A percentile compares a stretch with the other conserved stretches of the same genome.
Conservation (phyloP, 23 tunicate genomes). For the Styela plicata region DNA sequence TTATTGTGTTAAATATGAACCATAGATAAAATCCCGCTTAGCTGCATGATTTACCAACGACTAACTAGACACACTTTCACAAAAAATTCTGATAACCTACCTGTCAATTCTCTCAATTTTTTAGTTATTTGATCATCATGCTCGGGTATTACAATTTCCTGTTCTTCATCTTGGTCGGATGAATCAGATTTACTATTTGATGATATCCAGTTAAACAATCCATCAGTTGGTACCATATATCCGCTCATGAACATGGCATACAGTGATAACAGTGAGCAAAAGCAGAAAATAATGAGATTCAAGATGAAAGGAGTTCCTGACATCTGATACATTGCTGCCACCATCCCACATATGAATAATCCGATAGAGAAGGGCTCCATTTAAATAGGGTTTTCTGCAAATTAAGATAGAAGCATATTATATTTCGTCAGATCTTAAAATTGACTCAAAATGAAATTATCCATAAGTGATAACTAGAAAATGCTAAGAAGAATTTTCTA, state of each 20-base stretch:
- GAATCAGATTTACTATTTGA: neutral
- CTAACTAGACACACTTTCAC: too few relatives aligned
- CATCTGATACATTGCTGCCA: constrained; percentile 4
- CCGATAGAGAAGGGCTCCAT: constrained; percentile 3
- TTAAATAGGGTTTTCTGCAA: too few relatives aligned
- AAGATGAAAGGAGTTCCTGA: constrained; percentile 4
- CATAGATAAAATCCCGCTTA: too few relatives aligned
- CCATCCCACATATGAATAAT: neutral
- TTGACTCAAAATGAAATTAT: too few relatives aligned
- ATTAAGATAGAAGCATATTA: too few relatives aligned
- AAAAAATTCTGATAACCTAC: constrained; percentile 5
- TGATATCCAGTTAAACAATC: constrained; percentile 9
- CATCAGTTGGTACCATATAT: constrained; percentile 12
- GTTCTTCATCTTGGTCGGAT: neutral
- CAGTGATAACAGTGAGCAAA: neutral
- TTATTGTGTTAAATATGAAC: too few relatives aligned
- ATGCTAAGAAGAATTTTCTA: too few relatives aligned
- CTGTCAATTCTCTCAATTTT: constrained; percentile 63
- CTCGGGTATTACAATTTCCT: neutral
- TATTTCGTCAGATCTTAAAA: too few relatives aligned
- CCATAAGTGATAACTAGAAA: too few relatives aligned
- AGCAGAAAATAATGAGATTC: constrained; percentile 15
- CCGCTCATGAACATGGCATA: neutral
- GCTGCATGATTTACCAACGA: too few relatives aligned
- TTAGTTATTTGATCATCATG: constrained; percentile 74